Conservation (phyloP, 23 tunicate species). For the Styela plicata region DNA sequence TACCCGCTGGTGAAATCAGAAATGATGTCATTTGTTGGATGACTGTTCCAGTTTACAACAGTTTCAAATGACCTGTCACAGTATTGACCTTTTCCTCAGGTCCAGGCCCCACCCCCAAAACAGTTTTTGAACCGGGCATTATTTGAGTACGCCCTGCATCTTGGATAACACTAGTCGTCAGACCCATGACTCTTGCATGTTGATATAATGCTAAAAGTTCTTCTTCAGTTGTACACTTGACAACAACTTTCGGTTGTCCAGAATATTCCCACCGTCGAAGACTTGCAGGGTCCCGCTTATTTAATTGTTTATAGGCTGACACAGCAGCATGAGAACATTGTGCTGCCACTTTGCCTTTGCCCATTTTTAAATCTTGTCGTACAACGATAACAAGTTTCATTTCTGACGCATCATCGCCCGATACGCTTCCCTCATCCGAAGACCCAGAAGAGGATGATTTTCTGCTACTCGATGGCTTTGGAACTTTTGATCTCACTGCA, state of each 20-base stretch:
- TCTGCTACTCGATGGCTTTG: neutral
- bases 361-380: constrained; percentile 87
- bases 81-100: constrained; percentile 49
- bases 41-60: constrained; percentile 51
- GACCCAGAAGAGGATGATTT: neutral
- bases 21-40: too few relatives aligned
- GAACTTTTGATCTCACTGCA: neutral
- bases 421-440: constrained; percentile 4
- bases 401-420: constrained; percentile 12
- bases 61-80: constrained; percentile 83
- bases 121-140: constrained; percentile 80
- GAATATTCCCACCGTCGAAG: constrained; percentile 61
- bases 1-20: too few relatives aligned
- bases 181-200: constrained; percentile 55
- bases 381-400: constrained; percentile 81
- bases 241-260: constrained; percentile 90
- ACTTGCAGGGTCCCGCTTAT: constrained; percentile 21
- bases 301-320: constrained; percentile 57
- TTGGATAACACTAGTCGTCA: constrained; percentile 64
- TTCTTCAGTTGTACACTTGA: constrained; percentile 65
- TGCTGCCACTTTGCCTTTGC: constrained; percentile 82
- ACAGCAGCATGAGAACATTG: constrained; percentile 96
- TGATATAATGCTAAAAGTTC: constrained; percentile 61
- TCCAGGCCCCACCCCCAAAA: constrained; percentile 94
- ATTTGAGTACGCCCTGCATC: constrained; percentile 98